phyloP scores from a whole-genome alignment of 2,797 vertebrate species.

The Poeciliopsis paucimaculata region DNA sequence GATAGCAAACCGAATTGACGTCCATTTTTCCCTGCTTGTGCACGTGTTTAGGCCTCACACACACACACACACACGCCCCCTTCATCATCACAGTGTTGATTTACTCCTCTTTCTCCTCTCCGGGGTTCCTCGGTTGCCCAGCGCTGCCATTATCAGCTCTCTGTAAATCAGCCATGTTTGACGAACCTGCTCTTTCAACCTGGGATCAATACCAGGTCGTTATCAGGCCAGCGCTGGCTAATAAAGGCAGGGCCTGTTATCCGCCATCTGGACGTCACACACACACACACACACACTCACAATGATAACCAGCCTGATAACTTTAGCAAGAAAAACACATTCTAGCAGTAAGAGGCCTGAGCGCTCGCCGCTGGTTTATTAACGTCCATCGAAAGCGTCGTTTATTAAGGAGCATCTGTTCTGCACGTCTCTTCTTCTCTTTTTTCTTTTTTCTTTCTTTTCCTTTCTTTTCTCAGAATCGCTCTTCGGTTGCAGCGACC shows the following conservation, averaged over 20 bases:
- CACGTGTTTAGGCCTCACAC: slow-evolving; percentile 27
- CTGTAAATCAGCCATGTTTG: slow-evolving; percentile 87
- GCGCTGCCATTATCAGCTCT: slow-evolving; percentile 81
- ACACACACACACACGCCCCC: background rate
- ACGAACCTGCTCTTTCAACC: slow-evolving; percentile 88
- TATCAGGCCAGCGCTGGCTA: slow-evolving; percentile 84
- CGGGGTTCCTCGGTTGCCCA: slow-evolving; percentile 77
- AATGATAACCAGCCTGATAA: slow-evolving; percentile 69
- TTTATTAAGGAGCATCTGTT: background rate
- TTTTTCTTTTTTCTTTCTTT: slow-evolving; percentile 11
- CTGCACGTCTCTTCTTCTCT: slow-evolving; percentile 10
- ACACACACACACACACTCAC: slow-evolving; percentile 26
- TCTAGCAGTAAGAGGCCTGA: slow-evolving; percentile 62
- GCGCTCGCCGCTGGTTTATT: slow-evolving; percentile 40
- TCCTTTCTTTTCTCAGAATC: slow-evolving; percentile 50
- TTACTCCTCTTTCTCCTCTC: slow-evolving; percentile 45
- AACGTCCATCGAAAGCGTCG: slow-evolving; percentile 35
- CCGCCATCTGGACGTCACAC: slow-evolving; percentile 78
- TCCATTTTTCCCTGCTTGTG: slow-evolving; percentile 37
- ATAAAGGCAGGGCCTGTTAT: slow-evolving; percentile 86
- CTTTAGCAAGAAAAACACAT: slow-evolving; percentile 68
- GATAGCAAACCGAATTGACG: slow-evolving; percentile 33
- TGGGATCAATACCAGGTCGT: slow-evolving; percentile 86
- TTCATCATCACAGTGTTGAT: slow-evolving; percentile 60
- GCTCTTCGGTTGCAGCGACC: slow-evolving; percentile 29